phyloP scores from a whole-genome alignment of 2,797 vertebrate genomes.

The Xyrichtys novacula region DNA sequence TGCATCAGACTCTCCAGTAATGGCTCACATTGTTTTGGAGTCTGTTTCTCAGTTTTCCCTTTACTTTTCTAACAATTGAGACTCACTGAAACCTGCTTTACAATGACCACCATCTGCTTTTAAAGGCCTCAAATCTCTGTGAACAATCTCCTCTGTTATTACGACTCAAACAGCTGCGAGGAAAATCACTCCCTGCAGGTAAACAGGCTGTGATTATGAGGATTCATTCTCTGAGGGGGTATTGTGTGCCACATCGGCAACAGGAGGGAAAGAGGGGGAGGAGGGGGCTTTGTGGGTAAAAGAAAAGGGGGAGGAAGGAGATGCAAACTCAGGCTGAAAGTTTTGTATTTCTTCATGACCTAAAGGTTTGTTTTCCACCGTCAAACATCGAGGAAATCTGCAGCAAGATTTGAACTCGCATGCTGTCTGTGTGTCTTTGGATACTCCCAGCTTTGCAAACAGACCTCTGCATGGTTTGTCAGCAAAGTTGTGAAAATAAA shows the following conservation, averaged over 20 bases:
- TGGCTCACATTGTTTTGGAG: background rate
- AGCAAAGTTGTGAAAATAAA: conserved; percentile 7
- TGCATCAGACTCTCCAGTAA: background rate
- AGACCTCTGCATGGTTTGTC: background rate
- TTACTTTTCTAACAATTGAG: background rate
- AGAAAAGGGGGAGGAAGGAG: conserved; percentile 13
- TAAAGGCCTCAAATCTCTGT: background rate
- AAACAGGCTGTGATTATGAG: conserved; percentile 40
- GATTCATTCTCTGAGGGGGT: conserved; percentile 57
- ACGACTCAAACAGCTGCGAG: conserved; percentile 11
- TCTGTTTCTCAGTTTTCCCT: background rate
- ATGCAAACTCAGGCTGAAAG: background rate
- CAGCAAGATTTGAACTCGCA: background rate
- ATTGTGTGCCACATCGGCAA: conserved; percentile 96
- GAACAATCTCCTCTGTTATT: conserved; percentile 25
- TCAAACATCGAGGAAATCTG: background rate
- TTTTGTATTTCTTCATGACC: background rate
- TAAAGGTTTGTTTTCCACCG: background rate
- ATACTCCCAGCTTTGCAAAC: background rate
- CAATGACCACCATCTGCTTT: background rate
- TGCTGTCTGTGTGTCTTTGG: background rate
- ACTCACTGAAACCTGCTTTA: background rate
- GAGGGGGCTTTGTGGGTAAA: conserved; percentile 23
- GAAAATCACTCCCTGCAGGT: conserved; percentile 42
- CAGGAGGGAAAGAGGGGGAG: conserved; percentile 38